Evolutionary conservation across 2,797 vertebrate genomes (phyloP).

Genomic region (Acanthopagrus latus): DNA sequence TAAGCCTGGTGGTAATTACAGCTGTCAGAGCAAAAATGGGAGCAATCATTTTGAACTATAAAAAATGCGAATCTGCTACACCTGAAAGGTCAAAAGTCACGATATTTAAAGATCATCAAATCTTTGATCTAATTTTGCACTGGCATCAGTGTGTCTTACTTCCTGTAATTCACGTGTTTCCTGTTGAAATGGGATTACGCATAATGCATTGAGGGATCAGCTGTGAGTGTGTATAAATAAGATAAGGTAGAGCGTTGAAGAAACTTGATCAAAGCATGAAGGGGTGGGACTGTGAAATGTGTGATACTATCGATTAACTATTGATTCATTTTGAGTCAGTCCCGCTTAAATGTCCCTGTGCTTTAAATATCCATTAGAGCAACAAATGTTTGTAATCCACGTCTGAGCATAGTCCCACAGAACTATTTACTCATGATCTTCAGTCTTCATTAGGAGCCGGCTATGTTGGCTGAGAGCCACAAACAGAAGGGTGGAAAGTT

Average conservation of each 20-base stretch:
- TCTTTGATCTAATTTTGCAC: not conserved
- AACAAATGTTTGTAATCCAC: not conserved
- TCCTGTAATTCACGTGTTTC: conserved; percentile 4
- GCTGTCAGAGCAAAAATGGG: conserved; percentile 35
- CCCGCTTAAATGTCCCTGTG: not conserved
- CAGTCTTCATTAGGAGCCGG: not conserved
- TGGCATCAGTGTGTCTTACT: not conserved
- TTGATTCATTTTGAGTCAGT: not conserved
- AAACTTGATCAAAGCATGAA: conserved; percentile 12
- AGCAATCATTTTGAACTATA: conserved; percentile 28
- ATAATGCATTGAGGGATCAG: not conserved
- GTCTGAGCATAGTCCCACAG: not conserved
- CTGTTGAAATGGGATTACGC: not conserved
- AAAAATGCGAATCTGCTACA: conserved; percentile 36
- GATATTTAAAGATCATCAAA: not conserved
- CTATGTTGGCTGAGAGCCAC: not conserved
- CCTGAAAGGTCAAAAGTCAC: conserved; percentile 35
- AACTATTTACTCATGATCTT: not conserved
- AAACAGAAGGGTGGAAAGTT: not conserved
- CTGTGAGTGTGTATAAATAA: not conserved
- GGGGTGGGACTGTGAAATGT: not conserved
- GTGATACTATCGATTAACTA: not conserved
- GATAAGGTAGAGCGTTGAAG: not conserved
- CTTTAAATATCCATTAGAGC: not conserved
- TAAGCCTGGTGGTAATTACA: conserved; percentile 44